These are phyloP conservation scores for Phalloptychus januarius DNA, from an alignment of 2,797 vertebrate species.

Conservation along the genomic window DNA sequence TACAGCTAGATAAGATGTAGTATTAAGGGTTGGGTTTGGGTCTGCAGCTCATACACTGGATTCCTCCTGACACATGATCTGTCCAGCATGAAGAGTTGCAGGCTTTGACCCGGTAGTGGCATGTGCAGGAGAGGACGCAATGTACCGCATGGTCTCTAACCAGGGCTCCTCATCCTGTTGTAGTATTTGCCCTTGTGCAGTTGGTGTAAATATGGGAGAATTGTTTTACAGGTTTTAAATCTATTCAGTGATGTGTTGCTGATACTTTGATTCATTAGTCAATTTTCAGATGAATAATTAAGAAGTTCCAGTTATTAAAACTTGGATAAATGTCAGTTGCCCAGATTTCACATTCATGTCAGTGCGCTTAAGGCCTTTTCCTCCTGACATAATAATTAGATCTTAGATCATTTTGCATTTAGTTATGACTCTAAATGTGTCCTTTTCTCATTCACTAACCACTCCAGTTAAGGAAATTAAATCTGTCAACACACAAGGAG, in stretches of 20 bases:
- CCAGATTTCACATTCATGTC: background rate
- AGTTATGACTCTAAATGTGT: conserved; percentile 1
- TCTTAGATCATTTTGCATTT: conserved; percentile 22
- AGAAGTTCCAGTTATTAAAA: background rate
- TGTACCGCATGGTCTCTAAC: conserved; percentile 16
- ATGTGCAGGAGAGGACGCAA: conserved; percentile 17
- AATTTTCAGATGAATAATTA: background rate
- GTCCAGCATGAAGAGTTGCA: conserved; percentile 11
- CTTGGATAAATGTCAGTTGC: background rate
- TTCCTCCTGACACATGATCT: conserved; percentile 46
- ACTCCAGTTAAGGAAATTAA: conserved; percentile 11
- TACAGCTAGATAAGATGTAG: background rate
- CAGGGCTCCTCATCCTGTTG: background rate
- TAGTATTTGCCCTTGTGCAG: background rate
- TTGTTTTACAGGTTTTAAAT: background rate
- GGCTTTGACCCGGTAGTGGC: conserved; percentile 12
- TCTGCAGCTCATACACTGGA: conserved; percentile 4
- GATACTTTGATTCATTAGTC: background rate
- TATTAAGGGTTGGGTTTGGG: too few species aligned
- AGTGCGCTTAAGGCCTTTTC: background rate
- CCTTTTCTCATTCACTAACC: conserved; percentile 8
- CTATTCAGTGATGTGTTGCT: background rate
- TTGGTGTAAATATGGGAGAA: background rate
- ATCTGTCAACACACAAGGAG: conserved; percentile 9
- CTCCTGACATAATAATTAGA: background rate